Conservation (phyloP, 2,888 invertebrate species). For the Drosophila gaucha region DNA sequence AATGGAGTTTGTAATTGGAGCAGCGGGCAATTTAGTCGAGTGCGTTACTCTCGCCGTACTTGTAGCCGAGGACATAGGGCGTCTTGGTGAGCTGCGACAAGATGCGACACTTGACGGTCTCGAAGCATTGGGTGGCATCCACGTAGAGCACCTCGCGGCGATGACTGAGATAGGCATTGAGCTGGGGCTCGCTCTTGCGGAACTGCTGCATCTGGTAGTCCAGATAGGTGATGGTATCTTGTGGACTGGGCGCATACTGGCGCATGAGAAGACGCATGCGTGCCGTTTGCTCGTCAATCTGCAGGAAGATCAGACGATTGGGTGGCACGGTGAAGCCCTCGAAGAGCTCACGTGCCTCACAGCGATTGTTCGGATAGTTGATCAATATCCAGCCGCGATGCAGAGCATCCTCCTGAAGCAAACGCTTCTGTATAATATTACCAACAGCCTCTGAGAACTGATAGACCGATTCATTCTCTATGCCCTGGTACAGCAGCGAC, state of each 20-base stretch:
- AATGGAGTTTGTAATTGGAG: slow-evolving; percentile 40
- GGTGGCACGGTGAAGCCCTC: slow-evolving; percentile 86
- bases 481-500: slow-evolving; percentile 59
- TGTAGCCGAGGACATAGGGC: slow-evolving; percentile 76
- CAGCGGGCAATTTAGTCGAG: slow-evolving; percentile 15
- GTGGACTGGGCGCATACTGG: slow-evolving; percentile 61
- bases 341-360: slow-evolving; percentile 86
- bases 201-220: slow-evolving; percentile 77
- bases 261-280: slow-evolving; percentile 65
- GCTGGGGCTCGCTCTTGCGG: slow-evolving; percentile 52
- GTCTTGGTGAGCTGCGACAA: slow-evolving; percentile 66
- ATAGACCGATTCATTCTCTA: slow-evolving; percentile 57
- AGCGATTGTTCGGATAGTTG: slow-evolving; percentile 86
- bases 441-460: slow-evolving; percentile 67
- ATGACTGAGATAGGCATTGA: slow-evolving; percentile 74
- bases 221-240: slow-evolving; percentile 60
- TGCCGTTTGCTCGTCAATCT: slow-evolving; percentile 72
- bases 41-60: slow-evolving; percentile 56
- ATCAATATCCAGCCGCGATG: slow-evolving; percentile 87
- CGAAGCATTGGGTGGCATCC: slow-evolving; percentile 58
- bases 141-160: slow-evolving; percentile 75
- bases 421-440: slow-evolving; percentile 72
- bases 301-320: slow-evolving; percentile 84
- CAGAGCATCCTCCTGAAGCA: slow-evolving; percentile 85
- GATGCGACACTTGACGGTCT: slow-evolving; percentile 66